These are phyloP conservation scores for Leptopilina clavipes DNA, from an alignment of 1,140 invertebrate genomes.

Conservation along the genomic window DNA sequence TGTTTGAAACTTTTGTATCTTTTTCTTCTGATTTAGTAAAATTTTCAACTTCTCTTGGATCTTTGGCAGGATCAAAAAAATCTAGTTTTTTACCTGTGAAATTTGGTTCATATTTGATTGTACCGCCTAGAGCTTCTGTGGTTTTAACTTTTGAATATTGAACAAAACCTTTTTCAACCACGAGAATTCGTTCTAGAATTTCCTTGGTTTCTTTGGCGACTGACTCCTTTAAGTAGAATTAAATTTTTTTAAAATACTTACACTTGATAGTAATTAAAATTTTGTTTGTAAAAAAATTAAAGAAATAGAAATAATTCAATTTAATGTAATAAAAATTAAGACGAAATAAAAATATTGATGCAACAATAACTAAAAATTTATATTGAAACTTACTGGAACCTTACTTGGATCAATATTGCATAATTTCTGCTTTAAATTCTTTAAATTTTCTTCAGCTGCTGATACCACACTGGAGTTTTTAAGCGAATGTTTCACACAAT, in stretches of 20 bases:
- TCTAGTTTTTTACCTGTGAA: constrained; percentile 56
- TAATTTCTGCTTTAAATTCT: constrained; percentile 55
- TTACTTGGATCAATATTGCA: constrained; percentile 69
- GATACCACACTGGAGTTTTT: constrained; percentile 65
- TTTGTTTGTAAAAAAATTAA: too few species aligned
- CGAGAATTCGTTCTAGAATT: constrained; percentile 58
- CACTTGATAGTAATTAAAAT: too few species aligned
- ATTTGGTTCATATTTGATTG: constrained; percentile 37
- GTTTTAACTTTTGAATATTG: constrained; percentile 62
- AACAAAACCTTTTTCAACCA: constrained; percentile 66
- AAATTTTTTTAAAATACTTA: not conserved
- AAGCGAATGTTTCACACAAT: constrained; percentile 56
- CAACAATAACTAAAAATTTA: constrained; percentile 18
- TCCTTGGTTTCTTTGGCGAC: constrained; percentile 61
- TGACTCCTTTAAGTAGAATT: constrained; percentile 57
- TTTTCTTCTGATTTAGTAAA: constrained; percentile 1
- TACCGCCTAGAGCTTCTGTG: constrained; percentile 52
- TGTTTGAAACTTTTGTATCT: constrained; percentile 26
- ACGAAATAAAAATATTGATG: not conserved
- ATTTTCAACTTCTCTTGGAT: constrained; percentile 62
- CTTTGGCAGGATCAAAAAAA: constrained; percentile 65
- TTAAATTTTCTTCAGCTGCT: constrained; percentile 55
- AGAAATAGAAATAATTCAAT: constrained; percentile 17
- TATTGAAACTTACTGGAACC: constrained; percentile 70
- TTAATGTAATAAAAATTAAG: constrained; percentile 28